Conservation (phyloP, 2,113 vertebrate species). For the Gavia stellata region DNA sequence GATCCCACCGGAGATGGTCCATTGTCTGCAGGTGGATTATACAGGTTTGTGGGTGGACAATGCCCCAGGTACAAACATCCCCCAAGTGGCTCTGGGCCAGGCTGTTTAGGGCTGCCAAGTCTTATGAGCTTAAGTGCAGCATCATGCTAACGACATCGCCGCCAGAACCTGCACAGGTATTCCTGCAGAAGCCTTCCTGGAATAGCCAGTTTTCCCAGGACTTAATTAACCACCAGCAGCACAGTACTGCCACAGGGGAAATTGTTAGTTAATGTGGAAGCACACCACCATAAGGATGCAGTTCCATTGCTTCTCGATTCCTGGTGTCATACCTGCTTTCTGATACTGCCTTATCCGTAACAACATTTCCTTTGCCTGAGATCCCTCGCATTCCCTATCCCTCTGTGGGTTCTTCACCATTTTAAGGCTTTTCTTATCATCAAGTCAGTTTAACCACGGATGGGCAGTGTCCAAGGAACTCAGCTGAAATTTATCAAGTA, state of each 20-base stretch:
- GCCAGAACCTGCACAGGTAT: not conserved
- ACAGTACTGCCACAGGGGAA: not conserved
- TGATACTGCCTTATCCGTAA: not conserved
- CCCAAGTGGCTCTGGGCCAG: not conserved
- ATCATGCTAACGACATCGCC: not conserved
- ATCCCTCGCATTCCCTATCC: not conserved
- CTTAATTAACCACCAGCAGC: not conserved
- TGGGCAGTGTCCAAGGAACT: not conserved
- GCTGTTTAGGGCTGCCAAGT: not conserved
- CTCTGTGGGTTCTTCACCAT: not conserved
- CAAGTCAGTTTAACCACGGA: not conserved
- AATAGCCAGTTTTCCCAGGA: not conserved
- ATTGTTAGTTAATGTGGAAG: not conserved
- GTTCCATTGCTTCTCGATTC: rapidly evolving
- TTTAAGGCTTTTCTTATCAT: not conserved
- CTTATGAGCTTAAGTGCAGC: not conserved
- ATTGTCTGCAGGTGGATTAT: not conserved
- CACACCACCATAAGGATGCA: not conserved
- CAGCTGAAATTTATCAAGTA: not conserved
- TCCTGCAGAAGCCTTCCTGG: not conserved
- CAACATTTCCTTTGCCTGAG: not conserved
- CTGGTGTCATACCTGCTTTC: not conserved
- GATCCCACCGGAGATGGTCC: not conserved
- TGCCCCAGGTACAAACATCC: not conserved
- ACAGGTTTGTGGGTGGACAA: not conserved